Evolutionary conservation across 2,888 invertebrate genomes (phyloP).

Genomic region (Rhopalosiphum nymphaeae): DNA sequence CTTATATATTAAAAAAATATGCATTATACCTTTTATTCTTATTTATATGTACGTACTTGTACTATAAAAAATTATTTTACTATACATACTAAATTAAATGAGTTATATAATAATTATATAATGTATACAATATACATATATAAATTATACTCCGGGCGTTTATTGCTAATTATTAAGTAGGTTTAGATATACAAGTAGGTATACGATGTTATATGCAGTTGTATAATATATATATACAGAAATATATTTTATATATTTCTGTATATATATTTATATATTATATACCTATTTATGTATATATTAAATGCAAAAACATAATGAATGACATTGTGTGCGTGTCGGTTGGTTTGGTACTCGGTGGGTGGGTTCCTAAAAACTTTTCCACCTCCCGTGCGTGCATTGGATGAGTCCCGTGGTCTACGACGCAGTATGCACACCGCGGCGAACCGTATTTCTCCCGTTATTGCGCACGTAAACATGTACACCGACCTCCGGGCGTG

Average conservation of each 20-base stretch:
- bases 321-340: slow-evolving; percentile 61
- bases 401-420: slow-evolving; percentile 52
- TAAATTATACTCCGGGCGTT: too few relatives aligned
- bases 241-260: not conserved
- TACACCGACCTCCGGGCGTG: not conserved
- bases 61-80: too few relatives aligned
- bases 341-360: slow-evolving; percentile 58
- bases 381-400: slow-evolving; percentile 57
- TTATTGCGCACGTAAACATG: not conserved
- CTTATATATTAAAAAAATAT: too few relatives aligned
- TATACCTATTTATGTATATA: not conserved
- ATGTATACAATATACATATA: too few relatives aligned
- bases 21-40: too few relatives aligned
- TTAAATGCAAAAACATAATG: slow-evolving; percentile 49
- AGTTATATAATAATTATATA: too few relatives aligned
- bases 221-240: not conserved
- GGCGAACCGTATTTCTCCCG: slow-evolving; percentile 25
- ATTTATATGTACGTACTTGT: too few relatives aligned
- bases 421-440: not conserved
- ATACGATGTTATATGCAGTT: too few relatives aligned
- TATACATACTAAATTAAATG: too few relatives aligned
- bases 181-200: too few relatives aligned
- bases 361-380: slow-evolving; percentile 63
- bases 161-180: too few relatives aligned
- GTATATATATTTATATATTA: not conserved